Evolutionary conservation across 2,888 invertebrate species (phyloP).

Genomic region (Lycocerus yunnanus): DNA sequence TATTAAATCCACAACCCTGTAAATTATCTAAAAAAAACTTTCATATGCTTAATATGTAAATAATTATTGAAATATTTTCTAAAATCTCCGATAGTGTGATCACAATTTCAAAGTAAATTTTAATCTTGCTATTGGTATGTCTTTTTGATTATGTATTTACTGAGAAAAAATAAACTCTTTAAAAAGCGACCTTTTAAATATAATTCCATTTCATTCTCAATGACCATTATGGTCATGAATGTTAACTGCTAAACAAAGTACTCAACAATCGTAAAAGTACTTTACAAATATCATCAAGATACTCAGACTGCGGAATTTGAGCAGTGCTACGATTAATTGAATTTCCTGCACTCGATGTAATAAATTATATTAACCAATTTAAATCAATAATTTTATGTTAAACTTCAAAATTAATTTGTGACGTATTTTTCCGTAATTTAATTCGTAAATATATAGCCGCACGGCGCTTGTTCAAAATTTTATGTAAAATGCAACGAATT

Average conservation of each 20-base stretch:
- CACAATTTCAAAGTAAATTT: too few species aligned
- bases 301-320: not conserved
- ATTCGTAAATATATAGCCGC: not conserved
- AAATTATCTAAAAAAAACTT: too few species aligned
- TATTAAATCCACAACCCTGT: too few species aligned
- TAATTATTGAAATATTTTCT: too few species aligned
- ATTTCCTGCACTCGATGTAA: not conserved
- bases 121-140: too few species aligned
- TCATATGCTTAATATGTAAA: too few species aligned
- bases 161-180: not conserved
- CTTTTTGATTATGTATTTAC: not conserved
- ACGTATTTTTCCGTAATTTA: not conserved
- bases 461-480: not conserved
- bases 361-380: not conserved
- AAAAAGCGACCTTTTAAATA: not conserved
- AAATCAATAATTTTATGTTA: not conserved
- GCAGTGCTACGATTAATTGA: not conserved
- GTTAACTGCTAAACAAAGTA: not conserved
- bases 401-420: not conserved
- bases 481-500: too few species aligned
- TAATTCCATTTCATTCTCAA: not conserved
- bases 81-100: too few species aligned
- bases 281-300: not conserved
- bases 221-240: not conserved
- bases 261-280: not conserved